phyloP scores from a whole-genome alignment of 2,797 vertebrate genomes.

The Lutjanus campechanus region DNA sequence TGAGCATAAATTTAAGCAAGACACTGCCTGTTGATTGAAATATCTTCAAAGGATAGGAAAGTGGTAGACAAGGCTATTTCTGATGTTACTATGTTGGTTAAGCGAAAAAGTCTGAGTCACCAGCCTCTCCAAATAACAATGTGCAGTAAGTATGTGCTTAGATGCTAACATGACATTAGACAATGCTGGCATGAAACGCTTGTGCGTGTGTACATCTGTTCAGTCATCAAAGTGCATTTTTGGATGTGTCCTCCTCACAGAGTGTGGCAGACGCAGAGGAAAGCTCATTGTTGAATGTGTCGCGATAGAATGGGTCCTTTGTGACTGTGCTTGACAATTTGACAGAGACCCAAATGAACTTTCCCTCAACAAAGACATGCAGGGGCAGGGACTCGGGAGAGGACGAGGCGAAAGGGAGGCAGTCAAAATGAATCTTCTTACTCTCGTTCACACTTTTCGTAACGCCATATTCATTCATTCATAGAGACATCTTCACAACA shows the following conservation, averaged over 20 bases:
- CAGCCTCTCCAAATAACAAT: conserved; percentile 22
- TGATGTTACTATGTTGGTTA: conserved; percentile 18
- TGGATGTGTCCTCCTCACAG: conserved; percentile 15
- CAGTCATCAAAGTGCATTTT: conserved; percentile 11
- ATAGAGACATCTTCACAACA: conserved; percentile 35
- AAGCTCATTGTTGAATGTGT: conserved; percentile 34
- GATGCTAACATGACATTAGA: conserved; percentile 6
- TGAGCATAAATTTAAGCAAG: neutral
- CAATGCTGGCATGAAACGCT: neutral
- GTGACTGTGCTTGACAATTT: conserved; percentile 49
- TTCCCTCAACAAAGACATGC: conserved; percentile 32
- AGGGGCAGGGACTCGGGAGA: conserved; percentile 17
- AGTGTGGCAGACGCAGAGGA: conserved; percentile 17
- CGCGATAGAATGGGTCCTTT: conserved; percentile 41
- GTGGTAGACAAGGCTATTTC: conserved; percentile 15
- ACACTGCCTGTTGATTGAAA: conserved; percentile 5
- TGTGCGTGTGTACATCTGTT: neutral
- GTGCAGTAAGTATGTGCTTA: conserved; percentile 5
- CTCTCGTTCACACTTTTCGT: conserved; percentile 6
- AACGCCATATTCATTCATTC: conserved; percentile 18
- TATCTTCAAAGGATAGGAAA: neutral
- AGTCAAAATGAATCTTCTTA: conserved; percentile 35
- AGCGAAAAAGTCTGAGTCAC: conserved; percentile 41
- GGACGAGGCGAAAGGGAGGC: conserved; percentile 10
- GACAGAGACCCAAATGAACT: conserved; percentile 58